Conservation (phyloP, 2,113 vertebrate species). For the Vicugna pacos region DNA sequence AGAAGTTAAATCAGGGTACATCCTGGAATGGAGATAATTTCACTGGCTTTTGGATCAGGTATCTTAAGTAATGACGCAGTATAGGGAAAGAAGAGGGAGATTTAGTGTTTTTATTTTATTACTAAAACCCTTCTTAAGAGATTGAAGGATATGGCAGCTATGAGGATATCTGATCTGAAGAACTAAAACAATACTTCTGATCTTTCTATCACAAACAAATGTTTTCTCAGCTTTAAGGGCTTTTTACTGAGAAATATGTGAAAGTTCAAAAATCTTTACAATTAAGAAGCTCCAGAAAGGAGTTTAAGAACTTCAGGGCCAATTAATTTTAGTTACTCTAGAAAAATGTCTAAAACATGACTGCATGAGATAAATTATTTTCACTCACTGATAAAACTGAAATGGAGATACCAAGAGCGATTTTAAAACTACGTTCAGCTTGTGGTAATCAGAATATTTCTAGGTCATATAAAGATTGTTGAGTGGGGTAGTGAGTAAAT, state of each 20-base stretch:
- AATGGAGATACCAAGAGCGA: conserved; percentile 22
- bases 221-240: neutral
- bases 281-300: conserved; percentile 21
- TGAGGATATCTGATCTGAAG: neutral
- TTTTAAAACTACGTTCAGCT: neutral
- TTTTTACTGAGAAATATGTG: conserved; percentile 18
- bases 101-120: neutral
- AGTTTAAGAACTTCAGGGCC: neutral
- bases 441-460: neutral
- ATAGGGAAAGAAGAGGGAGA: conserved; percentile 1
- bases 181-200: conserved; percentile 48
- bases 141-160: conserved; percentile 10
- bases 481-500: neutral
- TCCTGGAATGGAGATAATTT: neutral
- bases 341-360: conserved; percentile 46
- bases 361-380: neutral
- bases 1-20: neutral
- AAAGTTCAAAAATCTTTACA: conserved; percentile 38
- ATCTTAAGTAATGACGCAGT: neutral
- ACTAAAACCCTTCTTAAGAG: conserved; percentile 17
- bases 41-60: neutral
- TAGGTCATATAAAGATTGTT: conserved; percentile 24
- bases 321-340: conserved; percentile 28
- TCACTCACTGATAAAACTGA: neutral
- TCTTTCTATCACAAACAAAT: conserved; percentile 23